Conservation (phyloP, 2,113 vertebrate species). For the Lagenorhynchus albirostris region DNA sequence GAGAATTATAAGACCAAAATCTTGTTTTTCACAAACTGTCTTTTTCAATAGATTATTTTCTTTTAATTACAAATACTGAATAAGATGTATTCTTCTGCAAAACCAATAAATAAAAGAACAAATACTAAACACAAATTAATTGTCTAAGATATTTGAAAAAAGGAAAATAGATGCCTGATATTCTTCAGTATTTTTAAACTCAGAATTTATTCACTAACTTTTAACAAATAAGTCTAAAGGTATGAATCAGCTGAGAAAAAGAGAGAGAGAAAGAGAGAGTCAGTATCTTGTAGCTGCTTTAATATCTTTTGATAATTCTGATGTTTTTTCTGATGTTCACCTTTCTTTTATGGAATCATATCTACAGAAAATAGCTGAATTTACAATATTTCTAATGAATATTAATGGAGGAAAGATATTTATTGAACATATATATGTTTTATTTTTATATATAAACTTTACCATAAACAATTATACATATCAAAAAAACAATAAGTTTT, state of each 20-base stretch:
- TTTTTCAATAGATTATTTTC: constrained; percentile 69
- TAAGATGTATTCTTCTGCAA: constrained; percentile 74
- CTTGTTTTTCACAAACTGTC: constrained; percentile 72
- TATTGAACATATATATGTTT: constrained; percentile 52
- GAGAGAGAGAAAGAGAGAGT: not conserved
- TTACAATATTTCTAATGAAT: constrained; percentile 76
- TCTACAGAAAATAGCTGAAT: constrained; percentile 77
- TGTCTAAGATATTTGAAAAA: constrained; percentile 66
- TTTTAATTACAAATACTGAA: constrained; percentile 76
- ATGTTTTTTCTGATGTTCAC: constrained; percentile 47
- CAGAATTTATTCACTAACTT: constrained; percentile 27
- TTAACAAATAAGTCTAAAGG: constrained; percentile 56
- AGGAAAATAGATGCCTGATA: constrained; percentile 3
- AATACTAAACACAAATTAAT: constrained; percentile 62
- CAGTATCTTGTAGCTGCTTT: constrained; percentile 67
- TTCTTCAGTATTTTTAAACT: not conserved
- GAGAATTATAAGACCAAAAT: constrained; percentile 79
- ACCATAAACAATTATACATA: constrained; percentile 76
- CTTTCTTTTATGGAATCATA: constrained; percentile 47
- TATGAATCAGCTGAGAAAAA: constrained; percentile 57
- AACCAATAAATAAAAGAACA: constrained; percentile 75
- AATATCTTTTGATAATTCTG: constrained; percentile 67
- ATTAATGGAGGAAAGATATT: constrained; percentile 68
- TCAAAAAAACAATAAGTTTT: constrained; percentile 76
- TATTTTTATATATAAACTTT: constrained; percentile 9